A percentile compares a stretch with the other conserved stretches of the same genome.
Evolutionary conservation across 1,140 invertebrate genomes (phyloP).

Genomic region (Macrocentrus cingulum): DNA sequence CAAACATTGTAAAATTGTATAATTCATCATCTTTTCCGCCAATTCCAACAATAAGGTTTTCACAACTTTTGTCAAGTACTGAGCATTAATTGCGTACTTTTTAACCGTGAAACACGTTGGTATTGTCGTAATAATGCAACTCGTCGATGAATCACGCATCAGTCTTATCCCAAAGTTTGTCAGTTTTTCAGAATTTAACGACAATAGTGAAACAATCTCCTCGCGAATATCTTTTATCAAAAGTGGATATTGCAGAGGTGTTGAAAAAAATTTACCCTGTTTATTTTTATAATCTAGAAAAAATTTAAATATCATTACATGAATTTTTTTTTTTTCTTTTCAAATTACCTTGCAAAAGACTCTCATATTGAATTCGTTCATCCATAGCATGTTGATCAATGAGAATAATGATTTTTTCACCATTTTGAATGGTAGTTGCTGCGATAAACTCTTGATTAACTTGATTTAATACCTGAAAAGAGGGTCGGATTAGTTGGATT

Average conservation of each 20-base stretch:
- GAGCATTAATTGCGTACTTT: constrained; percentile 30
- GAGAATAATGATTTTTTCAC: constrained; percentile 44
- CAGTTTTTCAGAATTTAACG: constrained; percentile 32
- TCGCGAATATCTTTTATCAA: constrained; percentile 35
- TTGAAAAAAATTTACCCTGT: constrained; percentile 37
- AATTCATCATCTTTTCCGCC: constrained; percentile 33
- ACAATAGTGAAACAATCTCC: constrained; percentile 33
- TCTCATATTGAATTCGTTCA: constrained; percentile 56
- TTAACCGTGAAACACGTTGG: constrained; percentile 48
- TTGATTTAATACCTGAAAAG: constrained; percentile 48
- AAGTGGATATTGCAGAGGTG: constrained; percentile 40
- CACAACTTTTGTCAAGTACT: constrained; percentile 36
- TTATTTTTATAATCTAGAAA: constrained; percentile 43
- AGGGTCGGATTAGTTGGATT: neutral
- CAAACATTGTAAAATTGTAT: constrained; percentile 33
- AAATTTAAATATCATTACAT: neutral
- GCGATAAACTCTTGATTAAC: constrained; percentile 53
- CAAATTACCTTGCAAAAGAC: constrained; percentile 47
- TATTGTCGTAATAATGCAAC: constrained; percentile 18
- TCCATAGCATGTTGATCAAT: constrained; percentile 57
- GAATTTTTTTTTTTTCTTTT: no score
- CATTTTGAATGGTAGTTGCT: constrained; percentile 37
- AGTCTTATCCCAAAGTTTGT: constrained; percentile 44
- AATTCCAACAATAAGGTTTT: constrained; percentile 45
- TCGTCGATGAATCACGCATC: neutral